Conservation (phyloP, 2,797 vertebrate genomes). For the Periophthalmus magnuspinnatus region DNA sequence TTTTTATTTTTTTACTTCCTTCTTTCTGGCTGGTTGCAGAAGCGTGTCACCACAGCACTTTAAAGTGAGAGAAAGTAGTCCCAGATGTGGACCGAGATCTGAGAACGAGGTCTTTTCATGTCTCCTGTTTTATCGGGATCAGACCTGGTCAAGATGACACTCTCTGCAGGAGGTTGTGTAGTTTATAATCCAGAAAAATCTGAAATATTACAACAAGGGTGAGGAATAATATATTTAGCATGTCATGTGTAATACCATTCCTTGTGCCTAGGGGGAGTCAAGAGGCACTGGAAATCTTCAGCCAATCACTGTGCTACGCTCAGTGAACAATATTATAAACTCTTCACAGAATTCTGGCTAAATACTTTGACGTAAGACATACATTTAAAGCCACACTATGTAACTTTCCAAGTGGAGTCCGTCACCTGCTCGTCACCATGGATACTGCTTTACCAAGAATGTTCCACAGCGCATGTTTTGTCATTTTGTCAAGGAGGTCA, state of each 20-base stretch:
- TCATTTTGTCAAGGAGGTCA: too few species aligned
- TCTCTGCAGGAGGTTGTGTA: not conserved
- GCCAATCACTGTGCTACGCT: not conserved
- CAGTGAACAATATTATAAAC: too few species aligned
- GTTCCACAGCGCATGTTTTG: too few species aligned
- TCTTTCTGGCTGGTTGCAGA: not conserved
- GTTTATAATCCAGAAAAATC: not conserved
- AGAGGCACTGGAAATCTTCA: not conserved
- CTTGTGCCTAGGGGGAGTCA: not conserved
- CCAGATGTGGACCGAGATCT: not conserved
- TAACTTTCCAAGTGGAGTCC: too few species aligned
- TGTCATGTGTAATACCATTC: not conserved
- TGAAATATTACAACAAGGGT: not conserved
- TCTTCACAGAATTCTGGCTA: too few species aligned
- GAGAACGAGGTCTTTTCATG: not conserved
- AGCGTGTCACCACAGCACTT: not conserved
- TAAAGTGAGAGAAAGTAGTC: conserved; percentile 1
- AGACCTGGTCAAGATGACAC: not conserved
- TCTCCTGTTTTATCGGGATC: conserved; percentile 8
- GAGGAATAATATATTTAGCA: not conserved
- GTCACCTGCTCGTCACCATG: too few species aligned
- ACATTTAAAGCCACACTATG: too few species aligned
- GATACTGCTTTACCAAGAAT: too few species aligned
- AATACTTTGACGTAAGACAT: too few species aligned
- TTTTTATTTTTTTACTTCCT: not conserved